Percentiles rank a stretch among this genome's conserved stretches.
phyloP scores from a whole-genome alignment of 2,888 invertebrate species.

The Lasioglossum oenotherae region DNA sequence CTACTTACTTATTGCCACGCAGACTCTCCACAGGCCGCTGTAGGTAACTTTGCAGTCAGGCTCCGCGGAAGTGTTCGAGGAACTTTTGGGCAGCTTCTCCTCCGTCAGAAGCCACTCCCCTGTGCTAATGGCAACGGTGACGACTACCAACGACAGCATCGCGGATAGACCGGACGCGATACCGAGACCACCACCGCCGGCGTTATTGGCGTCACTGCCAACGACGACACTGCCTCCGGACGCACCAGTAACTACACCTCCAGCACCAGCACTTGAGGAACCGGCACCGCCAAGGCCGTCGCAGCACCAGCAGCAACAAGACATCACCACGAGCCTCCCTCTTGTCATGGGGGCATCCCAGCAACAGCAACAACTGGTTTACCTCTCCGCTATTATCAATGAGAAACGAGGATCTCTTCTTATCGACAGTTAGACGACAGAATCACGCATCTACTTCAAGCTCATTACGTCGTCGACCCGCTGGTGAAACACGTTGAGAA shows the following conservation, averaged over 20 bases:
- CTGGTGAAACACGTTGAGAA: neutral
- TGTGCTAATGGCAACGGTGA: constrained; percentile 90
- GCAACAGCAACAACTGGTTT: neutral
- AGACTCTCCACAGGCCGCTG: constrained; percentile 93
- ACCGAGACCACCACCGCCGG: constrained; percentile 78
- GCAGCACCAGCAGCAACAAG: constrained; percentile 79
- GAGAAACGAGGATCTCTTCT: neutral
- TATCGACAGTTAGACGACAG: neutral
- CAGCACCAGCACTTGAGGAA: constrained; percentile 56
- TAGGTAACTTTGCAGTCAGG: constrained; percentile 91
- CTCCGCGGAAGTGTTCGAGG: constrained; percentile 89
- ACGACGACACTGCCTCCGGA: constrained; percentile 52
- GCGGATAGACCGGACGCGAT: constrained; percentile 86
- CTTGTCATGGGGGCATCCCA: constrained; percentile 78
- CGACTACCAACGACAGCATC: constrained; percentile 89
- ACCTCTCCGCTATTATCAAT: neutral
- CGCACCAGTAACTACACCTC: constrained; percentile 48
- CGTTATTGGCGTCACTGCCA: constrained; percentile 56
- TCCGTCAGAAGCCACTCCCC: constrained; percentile 95
- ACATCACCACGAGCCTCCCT: constrained; percentile 78
- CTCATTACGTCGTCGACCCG: too few species aligned
- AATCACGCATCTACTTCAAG: neutral
- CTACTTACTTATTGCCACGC: constrained; percentile 91
- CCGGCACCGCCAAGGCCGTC: constrained; percentile 66
- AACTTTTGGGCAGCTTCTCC: constrained; percentile 92